phyloP scores from a whole-genome alignment of 2,113 vertebrate species.

The Pedetes capensis region DNA sequence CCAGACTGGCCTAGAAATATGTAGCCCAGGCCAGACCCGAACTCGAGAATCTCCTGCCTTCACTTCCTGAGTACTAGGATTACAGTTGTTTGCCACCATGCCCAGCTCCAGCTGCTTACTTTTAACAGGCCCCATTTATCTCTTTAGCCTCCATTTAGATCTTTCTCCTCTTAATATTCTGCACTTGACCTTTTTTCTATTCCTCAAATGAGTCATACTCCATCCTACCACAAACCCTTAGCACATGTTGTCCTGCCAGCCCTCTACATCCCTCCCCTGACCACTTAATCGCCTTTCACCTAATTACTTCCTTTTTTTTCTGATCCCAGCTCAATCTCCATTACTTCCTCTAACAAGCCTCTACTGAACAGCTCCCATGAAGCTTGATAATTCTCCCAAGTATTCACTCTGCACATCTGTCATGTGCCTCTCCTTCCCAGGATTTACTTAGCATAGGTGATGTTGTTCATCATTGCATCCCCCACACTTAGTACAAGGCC shows the following conservation, averaged over 20 bases:
- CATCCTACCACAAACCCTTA: neutral
- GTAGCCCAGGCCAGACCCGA: neutral
- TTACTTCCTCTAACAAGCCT: neutral
- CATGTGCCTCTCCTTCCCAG: neutral
- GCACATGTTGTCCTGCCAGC: neutral
- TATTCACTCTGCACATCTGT: neutral
- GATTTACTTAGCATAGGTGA: neutral
- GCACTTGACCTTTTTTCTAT: neutral
- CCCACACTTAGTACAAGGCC: neutral
- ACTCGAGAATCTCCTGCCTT: neutral
- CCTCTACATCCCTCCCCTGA: neutral
- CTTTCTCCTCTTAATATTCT: neutral
- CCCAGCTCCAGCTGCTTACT: neutral
- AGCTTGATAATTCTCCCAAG: neutral
- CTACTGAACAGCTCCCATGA: neutral
- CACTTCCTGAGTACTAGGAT: neutral
- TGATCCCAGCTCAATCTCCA: neutral
- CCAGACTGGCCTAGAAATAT: too few species aligned
- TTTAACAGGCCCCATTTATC: neutral
- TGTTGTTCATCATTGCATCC: neutral
- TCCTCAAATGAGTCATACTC: constrained; percentile 13
- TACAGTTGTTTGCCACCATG: neutral
- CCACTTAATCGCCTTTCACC: neutral
- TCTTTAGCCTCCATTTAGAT: neutral
- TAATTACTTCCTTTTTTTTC: constrained; percentile 9